These are phyloP conservation scores for Phylloscopus whistleri DNA, from an alignment of 2,113 vertebrate species.

Conservation along the genomic window DNA sequence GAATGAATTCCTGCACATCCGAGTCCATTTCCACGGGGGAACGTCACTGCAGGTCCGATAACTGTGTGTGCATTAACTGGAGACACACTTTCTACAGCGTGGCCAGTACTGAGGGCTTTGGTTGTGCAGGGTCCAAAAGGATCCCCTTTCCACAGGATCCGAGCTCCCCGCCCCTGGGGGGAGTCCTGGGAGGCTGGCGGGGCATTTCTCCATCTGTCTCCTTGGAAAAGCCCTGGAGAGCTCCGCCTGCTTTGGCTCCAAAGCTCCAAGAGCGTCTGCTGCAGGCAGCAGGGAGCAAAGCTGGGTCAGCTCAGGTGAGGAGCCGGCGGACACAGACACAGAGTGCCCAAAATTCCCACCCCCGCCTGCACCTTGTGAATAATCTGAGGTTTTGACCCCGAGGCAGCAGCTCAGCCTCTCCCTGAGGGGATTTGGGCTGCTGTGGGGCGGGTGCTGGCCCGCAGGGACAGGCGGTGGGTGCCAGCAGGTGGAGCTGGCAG, in stretches of 20 bases:
- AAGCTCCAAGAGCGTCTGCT: not conserved
- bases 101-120: not conserved
- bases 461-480: not conserved
- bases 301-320: not conserved
- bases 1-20: not conserved
- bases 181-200: not conserved
- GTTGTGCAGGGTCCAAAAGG: not conserved
- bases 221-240: not conserved
- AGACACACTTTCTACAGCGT: not conserved
- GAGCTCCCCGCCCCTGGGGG: fast-evolving
- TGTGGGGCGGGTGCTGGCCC: not conserved
- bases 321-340: not conserved
- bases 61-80: not conserved
- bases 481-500: conserved; percentile 62
- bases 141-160: not conserved
- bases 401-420: not conserved
- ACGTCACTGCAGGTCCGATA: not conserved
- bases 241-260: not conserved
- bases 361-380: no score
- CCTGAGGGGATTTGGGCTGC: not conserved
- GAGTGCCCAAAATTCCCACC: not conserved
- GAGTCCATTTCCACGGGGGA: not conserved
- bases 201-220: not conserved
- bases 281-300: not conserved
- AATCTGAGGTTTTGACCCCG: not conserved